phyloP scores from a whole-genome alignment of 2,113 vertebrate species.

The Martes martes region DNA sequence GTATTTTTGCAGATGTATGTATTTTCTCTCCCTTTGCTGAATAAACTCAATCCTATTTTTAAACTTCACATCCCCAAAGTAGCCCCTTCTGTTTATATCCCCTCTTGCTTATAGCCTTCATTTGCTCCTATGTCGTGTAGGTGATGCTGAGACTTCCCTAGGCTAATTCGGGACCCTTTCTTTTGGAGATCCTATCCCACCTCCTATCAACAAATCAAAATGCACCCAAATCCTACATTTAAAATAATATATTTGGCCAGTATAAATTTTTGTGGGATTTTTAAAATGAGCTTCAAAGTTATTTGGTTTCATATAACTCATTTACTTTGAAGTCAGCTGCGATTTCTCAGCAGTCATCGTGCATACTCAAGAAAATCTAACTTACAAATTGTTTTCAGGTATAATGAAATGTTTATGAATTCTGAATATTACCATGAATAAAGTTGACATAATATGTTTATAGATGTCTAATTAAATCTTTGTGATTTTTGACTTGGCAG shows the following conservation, averaged over 20 bases:
- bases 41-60: background rate
- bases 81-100: background rate
- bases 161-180: background rate
- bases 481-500: background rate
- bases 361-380: constrained; percentile 1
- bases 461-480: constrained; percentile 25
- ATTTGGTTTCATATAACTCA: background rate
- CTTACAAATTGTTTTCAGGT: background rate
- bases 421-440: background rate
- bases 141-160: background rate
- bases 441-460: background rate
- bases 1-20: background rate
- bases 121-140: no score
- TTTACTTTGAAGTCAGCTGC: background rate
- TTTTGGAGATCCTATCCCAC: background rate
- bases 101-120: background rate
- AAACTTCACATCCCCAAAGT: background rate
- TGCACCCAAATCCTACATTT: background rate
- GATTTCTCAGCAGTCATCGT: background rate
- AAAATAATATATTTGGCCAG: background rate
- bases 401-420: constrained; percentile 32
- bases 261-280: background rate
- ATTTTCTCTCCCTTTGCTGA: background rate
- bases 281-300: background rate
- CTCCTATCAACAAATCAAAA: background rate